phyloP scores from a whole-genome alignment of 2,888 invertebrate genomes.

The Netelia inedita region DNA sequence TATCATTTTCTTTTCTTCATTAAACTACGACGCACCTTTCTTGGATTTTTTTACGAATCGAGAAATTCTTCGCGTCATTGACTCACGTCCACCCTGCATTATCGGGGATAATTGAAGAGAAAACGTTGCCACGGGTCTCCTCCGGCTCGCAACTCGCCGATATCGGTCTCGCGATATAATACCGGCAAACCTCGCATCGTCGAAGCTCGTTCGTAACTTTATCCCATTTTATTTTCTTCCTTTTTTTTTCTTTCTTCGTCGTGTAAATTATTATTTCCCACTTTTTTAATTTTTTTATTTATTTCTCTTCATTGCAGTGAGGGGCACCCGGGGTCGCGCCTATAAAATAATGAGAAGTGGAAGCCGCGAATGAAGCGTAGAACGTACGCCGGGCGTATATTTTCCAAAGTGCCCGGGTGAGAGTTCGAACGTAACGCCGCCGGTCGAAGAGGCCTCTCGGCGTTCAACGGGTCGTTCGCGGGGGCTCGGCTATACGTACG shows the following conservation, averaged over 20 bases:
- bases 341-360: conserved; percentile 62
- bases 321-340: conserved; percentile 48
- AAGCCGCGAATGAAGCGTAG: no score
- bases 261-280: conserved; percentile 63
- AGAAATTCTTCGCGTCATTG: conserved; percentile 35
- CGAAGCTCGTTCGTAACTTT: conserved; percentile 58
- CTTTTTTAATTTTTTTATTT: conserved; percentile 46
- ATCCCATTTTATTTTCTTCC: no score
- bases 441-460: conserved; percentile 29
- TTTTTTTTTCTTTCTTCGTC: conserved; percentile 31
- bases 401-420: conserved; percentile 47
- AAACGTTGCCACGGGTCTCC: conserved; percentile 52
- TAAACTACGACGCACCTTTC: conserved; percentile 52
- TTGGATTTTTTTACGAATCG: conserved; percentile 47
- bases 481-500: conserved; percentile 35
- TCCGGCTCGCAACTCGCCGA: conserved; percentile 4
- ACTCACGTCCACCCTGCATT: conserved; percentile 18
- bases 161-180: conserved; percentile 16
- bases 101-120: conserved; percentile 63
- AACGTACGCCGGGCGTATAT: conserved; percentile 3
- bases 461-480: conserved; percentile 25
- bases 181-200: conserved; percentile 24
- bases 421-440: conserved; percentile 53
- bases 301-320: conserved; percentile 18
- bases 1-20: no score